phyloP scores from a whole-genome alignment of 1,140 invertebrate genomes.

The Anastatus disparis region DNA sequence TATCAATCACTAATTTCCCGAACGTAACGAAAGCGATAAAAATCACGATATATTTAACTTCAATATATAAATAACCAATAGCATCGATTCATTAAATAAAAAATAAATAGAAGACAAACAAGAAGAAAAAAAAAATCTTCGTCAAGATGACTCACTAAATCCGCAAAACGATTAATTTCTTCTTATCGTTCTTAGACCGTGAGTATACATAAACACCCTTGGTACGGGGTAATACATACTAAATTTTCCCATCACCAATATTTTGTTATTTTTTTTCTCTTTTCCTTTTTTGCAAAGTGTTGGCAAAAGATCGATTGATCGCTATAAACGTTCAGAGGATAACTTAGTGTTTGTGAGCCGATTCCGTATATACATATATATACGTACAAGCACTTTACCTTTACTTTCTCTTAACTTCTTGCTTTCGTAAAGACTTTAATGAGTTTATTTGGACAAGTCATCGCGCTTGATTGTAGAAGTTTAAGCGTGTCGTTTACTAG shows the following conservation, averaged over 20 bases:
- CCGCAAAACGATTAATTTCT: conserved; percentile 13
- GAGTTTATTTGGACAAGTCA: conserved; percentile 27
- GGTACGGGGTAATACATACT: not conserved
- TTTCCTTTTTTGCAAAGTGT: too few species aligned
- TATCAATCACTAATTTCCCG: too few species aligned
- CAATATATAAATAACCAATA: too few species aligned
- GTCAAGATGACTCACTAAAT: conserved; percentile 2
- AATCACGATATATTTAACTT: too few species aligned
- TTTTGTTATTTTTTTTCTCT: too few species aligned
- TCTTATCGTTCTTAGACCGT: conserved; percentile 3
- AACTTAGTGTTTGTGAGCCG: too few species aligned
- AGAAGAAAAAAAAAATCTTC: conserved; percentile 7
- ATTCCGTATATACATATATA: too few species aligned
- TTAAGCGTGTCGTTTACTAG: not conserved
- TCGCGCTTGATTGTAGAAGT: conserved; percentile 9
- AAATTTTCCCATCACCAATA: not conserved
- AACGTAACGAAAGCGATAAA: too few species aligned
- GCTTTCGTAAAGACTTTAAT: not conserved
- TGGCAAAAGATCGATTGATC: not conserved
- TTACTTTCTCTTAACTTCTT: too few species aligned
- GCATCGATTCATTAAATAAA: too few species aligned
- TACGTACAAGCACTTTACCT: too few species aligned
- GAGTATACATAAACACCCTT: conserved; percentile 10
- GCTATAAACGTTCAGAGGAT: too few species aligned
- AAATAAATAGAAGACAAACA: not conserved